Evolutionary conservation across 2,113 vertebrate genomes (phyloP).

Genomic region (Cinclus cinclus): DNA sequence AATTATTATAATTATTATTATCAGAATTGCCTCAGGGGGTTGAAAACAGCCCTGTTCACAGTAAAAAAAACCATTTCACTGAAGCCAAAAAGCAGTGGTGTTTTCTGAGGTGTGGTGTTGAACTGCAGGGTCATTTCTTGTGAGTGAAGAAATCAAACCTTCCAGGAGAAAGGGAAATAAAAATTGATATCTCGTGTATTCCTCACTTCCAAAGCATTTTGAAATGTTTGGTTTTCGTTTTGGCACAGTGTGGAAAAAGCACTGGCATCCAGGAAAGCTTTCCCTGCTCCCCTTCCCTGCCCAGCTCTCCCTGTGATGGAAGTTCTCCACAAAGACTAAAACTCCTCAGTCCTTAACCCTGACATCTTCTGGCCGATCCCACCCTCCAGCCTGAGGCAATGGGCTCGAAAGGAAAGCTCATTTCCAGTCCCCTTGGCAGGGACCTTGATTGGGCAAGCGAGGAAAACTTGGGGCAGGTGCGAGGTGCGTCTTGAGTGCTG

Average conservation of each 20-base stretch:
- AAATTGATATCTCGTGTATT: background rate
- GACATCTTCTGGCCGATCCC: background rate
- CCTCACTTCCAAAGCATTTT: background rate
- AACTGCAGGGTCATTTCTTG: background rate
- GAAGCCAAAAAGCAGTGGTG: background rate
- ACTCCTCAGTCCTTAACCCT: background rate
- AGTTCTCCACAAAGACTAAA: background rate
- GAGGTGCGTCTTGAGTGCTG: background rate
- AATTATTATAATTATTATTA: too few species aligned
- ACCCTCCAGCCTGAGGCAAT: background rate
- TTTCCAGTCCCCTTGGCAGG: background rate
- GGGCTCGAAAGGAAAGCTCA: background rate
- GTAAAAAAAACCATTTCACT: background rate
- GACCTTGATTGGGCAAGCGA: background rate
- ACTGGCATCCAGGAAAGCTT: background rate
- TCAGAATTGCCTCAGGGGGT: background rate
- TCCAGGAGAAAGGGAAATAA: fast-evolving
- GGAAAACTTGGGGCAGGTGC: background rate
- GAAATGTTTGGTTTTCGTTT: background rate
- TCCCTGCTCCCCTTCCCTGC: background rate
- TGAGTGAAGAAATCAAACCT: background rate
- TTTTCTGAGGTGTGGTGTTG: background rate
- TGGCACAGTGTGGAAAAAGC: background rate
- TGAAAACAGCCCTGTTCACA: background rate
- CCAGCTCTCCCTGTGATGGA: background rate